phyloP scores from a whole-genome alignment of 2,113 vertebrate species.

The Triplophysa rosa region DNA sequence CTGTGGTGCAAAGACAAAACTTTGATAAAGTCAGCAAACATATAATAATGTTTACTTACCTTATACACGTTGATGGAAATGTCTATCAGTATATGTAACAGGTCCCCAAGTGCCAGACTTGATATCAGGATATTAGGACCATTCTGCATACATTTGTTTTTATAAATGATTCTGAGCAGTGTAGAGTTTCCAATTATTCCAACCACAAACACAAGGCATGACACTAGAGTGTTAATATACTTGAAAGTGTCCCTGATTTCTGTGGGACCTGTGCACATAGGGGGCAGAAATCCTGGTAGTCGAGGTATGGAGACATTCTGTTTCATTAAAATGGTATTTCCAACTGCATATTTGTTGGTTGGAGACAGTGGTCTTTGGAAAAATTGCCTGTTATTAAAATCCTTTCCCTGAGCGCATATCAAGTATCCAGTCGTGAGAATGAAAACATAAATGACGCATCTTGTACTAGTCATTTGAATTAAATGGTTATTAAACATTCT shows the following conservation, averaged over 20 bases:
- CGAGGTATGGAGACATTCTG: conserved; percentile 64
- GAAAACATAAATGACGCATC: conserved; percentile 37
- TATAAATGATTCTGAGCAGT: conserved; percentile 92
- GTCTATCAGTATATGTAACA: conserved; percentile 90
- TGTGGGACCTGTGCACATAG: conserved; percentile 78
- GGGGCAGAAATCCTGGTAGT: conserved; percentile 62
- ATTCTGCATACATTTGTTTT: conserved; percentile 95
- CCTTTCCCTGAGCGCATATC: conserved; percentile 59
- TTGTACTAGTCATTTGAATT: conserved; percentile 25
- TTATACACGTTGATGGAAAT: conserved; percentile 94
- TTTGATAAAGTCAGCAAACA: background rate
- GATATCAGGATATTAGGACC: conserved; percentile 95
- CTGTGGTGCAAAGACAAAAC: background rate
- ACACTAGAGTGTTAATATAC: conserved; percentile 92
- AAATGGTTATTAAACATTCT: background rate
- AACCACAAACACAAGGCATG: conserved; percentile 88
- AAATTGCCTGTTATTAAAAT: background rate
- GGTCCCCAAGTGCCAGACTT: conserved; percentile 91
- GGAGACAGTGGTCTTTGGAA: background rate
- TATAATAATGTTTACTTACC: conserved; percentile 70
- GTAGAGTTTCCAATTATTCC: conserved; percentile 95
- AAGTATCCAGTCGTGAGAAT: conserved; percentile 55
- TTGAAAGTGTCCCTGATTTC: conserved; percentile 90
- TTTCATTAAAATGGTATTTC: conserved; percentile 53
- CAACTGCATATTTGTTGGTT: conserved; percentile 57